A percentile compares a stretch with the other conserved stretches of the same genome.
Evolutionary conservation across 2,113 vertebrate genomes (phyloP).

Genomic region (Halcyon malimbica): DNA sequence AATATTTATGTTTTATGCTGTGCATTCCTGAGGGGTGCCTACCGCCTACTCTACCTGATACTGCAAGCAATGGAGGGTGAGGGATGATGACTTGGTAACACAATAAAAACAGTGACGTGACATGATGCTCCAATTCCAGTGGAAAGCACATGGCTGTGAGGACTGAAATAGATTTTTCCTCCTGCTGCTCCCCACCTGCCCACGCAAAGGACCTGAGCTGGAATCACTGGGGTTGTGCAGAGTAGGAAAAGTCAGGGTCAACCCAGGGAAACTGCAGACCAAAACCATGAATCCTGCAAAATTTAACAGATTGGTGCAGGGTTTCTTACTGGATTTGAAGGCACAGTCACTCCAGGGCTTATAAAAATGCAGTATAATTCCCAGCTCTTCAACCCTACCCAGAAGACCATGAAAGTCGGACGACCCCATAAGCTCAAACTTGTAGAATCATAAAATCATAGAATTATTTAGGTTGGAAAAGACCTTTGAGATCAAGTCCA

Average conservation of each 20-base stretch:
- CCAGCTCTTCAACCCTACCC: neutral
- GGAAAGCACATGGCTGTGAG: neutral
- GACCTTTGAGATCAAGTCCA: neutral
- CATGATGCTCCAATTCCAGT: neutral
- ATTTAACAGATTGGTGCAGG: neutral
- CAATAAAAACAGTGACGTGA: neutral
- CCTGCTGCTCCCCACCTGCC: neutral
- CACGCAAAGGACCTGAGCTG: neutral
- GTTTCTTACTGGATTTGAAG: neutral
- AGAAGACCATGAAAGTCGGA: neutral
- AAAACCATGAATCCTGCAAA: neutral
- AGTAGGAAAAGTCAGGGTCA: neutral
- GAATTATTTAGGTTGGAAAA: neutral
- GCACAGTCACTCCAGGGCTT: neutral
- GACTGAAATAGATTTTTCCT: neutral
- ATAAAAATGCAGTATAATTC: neutral
- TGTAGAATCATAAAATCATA: neutral
- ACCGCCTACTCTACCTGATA: neutral
- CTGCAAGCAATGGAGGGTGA: neutral
- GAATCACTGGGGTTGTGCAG: neutral
- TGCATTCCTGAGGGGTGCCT: neutral
- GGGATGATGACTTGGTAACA: neutral
- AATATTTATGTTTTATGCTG: neutral
- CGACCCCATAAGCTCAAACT: accelerated
- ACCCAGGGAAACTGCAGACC: neutral